phyloP scores from a whole-genome alignment of 2,888 invertebrate species.

The Kryphioiulus occultus region DNA sequence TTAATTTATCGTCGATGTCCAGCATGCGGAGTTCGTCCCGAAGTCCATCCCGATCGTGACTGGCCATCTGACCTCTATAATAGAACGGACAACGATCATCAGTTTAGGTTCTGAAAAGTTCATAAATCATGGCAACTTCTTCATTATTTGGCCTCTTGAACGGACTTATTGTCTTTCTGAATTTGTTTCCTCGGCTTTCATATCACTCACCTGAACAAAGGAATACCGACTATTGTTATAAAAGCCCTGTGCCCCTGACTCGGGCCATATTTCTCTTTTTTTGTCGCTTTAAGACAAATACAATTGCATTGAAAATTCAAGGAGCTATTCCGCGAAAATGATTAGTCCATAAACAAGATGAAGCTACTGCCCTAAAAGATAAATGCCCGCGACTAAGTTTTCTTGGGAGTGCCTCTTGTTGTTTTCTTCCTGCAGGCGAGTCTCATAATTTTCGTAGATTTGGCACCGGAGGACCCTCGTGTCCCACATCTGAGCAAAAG shows the following conservation, averaged over 20 bases:
- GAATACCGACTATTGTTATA: slow-evolving; percentile 13
- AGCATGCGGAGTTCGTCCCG: background rate
- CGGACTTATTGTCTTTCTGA: slow-evolving; percentile 10
- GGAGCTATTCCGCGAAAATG: slow-evolving; percentile 25
- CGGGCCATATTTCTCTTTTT: slow-evolving; percentile 10
- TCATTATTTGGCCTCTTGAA: slow-evolving; percentile 25
- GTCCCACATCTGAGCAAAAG: background rate
- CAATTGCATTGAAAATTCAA: slow-evolving; percentile 25
- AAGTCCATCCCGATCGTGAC: background rate
- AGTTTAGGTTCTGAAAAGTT: background rate
- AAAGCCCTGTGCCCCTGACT: background rate
- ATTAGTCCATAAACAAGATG: slow-evolving; percentile 30
- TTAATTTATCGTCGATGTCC: background rate
- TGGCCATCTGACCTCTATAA: background rate
- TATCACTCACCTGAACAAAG: background rate
- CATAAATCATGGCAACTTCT: slow-evolving; percentile 30
- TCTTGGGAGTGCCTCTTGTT: background rate
- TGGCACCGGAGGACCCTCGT: background rate
- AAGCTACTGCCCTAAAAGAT: slow-evolving; percentile 2
- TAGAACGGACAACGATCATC: background rate
- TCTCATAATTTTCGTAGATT: background rate
- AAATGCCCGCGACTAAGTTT: background rate
- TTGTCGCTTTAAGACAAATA: slow-evolving; percentile 35
- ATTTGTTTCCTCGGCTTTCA: slow-evolving; percentile 25
- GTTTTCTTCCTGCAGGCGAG: background rate